Evolutionary conservation across 2,113 vertebrate genomes (phyloP), one percentile per base, ranked within the genome.

Genomic region (Laticauda laticaudata): DNA sequence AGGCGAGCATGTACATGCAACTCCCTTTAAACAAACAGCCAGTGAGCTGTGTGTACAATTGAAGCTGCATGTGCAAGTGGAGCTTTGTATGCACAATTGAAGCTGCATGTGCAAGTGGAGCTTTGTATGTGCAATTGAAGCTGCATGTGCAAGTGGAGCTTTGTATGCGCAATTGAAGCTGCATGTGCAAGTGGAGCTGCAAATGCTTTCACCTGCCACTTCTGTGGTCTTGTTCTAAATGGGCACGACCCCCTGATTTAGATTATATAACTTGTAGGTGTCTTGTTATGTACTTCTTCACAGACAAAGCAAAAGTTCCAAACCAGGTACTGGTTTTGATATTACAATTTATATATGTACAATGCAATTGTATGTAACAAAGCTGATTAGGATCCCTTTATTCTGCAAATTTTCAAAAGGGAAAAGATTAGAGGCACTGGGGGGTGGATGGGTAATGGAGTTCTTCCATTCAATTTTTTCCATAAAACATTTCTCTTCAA

Each of bases 141-240:
- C 26, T 64, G 26, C 10, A 0, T 29, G 61, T 64, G 61, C 61
- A 29, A 64, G 59, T 64, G 59, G 26, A 29, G 26, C 26, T 64
- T 26, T 9, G 4, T n/a, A 26, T 12, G 11, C 56, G 5, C 56
- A 57, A 57, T 6, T 23, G 21, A 23, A 57, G 56, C 26, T 64
- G 59, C 10, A 0, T 29, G 61, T 64, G 61, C 61, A n/a, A 64
- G 61, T 64, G 26, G 26, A 14, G 11, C 29, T 64, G 61, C 29
- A 5, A 15, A 29, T 14, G 29, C 11, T 14, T 29, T n/a, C 2
- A 0, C 26, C 4, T n/a, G 11, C 29, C 0, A 2, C 29, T 69
- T 14, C 61, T 14, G 11, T 5, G 4, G 29, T 12, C 12, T 69
- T 26, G 26, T n/a, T n/a, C 29, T 69, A 14, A 69, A 69, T 4